Percentiles rank a stretch among this genome's conserved stretches.
phyloP scores from a whole-genome alignment of 2,113 vertebrate species.

The Dasyurus viverrinus region DNA sequence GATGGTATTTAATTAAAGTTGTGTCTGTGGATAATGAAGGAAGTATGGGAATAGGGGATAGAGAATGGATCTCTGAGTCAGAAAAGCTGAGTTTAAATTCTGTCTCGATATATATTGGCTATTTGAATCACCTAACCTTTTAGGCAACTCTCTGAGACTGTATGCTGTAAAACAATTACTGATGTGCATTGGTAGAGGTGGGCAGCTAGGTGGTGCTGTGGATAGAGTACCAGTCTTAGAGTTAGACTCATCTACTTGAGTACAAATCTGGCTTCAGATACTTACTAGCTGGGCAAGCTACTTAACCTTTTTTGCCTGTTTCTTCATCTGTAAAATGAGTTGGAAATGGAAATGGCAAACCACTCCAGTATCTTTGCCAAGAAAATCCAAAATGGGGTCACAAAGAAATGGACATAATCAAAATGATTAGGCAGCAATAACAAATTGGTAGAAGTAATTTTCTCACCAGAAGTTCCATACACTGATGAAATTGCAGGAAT shows the following conservation, averaged over 20 bases:
- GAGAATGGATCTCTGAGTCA: not conserved
- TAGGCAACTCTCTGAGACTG: not conserved
- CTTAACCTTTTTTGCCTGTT: not conserved
- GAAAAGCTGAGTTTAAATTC: not conserved
- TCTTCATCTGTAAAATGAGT: not conserved
- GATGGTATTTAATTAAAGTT: not conserved
- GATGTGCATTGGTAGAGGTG: not conserved
- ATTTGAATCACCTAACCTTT: not conserved
- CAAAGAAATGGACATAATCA: not conserved
- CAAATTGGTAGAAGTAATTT: not conserved
- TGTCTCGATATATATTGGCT: not conserved
- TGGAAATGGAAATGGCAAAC: not conserved
- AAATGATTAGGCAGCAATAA: not conserved
- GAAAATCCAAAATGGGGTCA: not conserved
- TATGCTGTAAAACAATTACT: not conserved
- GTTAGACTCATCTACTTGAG: not conserved
- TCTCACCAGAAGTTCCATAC: not conserved
- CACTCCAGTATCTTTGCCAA: not conserved
- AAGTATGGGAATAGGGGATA: not conserved
- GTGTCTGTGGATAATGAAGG: not conserved
- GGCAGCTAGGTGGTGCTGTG: not conserved
- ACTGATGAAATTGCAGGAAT: not conserved
- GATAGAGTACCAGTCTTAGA: not conserved
- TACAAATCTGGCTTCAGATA: not conserved
- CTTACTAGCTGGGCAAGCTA: not conserved